phyloP scores from a whole-genome alignment of 2,888 invertebrate genomes.

The Hypercompe scribonia region DNA sequence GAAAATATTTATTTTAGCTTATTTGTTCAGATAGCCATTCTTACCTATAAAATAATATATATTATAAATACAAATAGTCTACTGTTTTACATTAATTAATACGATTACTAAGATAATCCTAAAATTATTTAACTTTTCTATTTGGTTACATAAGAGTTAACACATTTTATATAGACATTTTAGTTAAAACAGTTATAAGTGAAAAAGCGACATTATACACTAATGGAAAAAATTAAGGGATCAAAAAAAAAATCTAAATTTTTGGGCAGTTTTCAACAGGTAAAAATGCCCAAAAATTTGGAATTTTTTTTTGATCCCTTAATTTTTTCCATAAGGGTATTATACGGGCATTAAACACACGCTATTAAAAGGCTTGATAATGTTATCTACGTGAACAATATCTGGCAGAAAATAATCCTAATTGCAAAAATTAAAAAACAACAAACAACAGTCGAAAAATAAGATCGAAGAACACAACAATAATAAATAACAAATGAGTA shows the following conservation, averaged over 20 bases:
- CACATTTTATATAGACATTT: not conserved
- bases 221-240: no score
- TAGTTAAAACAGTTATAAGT: not conserved
- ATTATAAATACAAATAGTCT: not conserved
- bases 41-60: not conserved
- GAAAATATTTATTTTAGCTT: no score
- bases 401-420: slow-evolving; percentile 52
- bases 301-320: no score
- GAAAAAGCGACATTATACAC: no score
- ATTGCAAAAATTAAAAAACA: not conserved
- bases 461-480: not conserved
- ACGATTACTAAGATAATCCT: not conserved
- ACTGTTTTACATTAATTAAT: not conserved
- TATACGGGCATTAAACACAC: not conserved
- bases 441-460: not conserved
- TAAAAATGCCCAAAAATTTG: no score
- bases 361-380: not conserved
- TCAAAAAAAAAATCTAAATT: no score
- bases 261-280: no score
- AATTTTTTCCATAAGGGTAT: no score
- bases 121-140: not conserved
- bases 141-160: not conserved
- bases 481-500: not conserved
- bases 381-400: slow-evolving; percentile 19
- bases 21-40: no score